Percentiles rank a stretch among this genome's conserved stretches.
Conservation (phyloP, 2,888 invertebrate genomes). For the Liposcelis brunnea region DNA sequence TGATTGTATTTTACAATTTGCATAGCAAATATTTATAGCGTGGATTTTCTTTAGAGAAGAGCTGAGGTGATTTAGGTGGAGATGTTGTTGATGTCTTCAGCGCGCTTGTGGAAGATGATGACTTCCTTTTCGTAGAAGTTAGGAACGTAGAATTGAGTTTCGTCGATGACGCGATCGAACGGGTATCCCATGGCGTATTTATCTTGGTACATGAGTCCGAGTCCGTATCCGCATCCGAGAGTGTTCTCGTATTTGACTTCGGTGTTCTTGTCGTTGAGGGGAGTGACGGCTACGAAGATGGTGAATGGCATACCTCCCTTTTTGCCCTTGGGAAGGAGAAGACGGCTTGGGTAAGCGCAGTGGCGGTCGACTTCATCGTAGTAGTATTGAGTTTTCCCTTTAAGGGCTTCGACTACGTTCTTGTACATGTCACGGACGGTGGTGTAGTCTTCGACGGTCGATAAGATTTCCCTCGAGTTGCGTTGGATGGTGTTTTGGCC, state of each 20-base stretch:
- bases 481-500: conserved; percentile 18
- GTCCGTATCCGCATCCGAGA: conserved; percentile 18
- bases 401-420: conserved; percentile 30
- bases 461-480: conserved; percentile 18
- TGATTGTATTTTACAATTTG: too few species aligned
- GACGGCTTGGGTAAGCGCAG: conserved; percentile 40
- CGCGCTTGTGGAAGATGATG: conserved; percentile 33
- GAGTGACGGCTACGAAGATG: conserved; percentile 39
- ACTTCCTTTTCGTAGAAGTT: conserved; percentile 35
- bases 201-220: conserved; percentile 28
- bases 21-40: too few species aligned
- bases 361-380: conserved; percentile 32
- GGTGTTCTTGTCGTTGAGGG: conserved; percentile 23
- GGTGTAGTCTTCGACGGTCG: conserved; percentile 17
- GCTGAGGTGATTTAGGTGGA: background rate
- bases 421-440: conserved; percentile 21
- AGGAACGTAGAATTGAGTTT: conserved; percentile 28
- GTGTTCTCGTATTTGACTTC: conserved; percentile 18
- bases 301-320: conserved; percentile 43
- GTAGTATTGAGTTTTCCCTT: conserved; percentile 30
- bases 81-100: conserved; percentile 16
- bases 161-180: conserved; percentile 35
- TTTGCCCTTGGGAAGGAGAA: conserved; percentile 46
- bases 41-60: too few species aligned
- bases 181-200: conserved; percentile 38